Conservation (phyloP, 2,113 vertebrate species). For the Heterocephalus glaber region DNA sequence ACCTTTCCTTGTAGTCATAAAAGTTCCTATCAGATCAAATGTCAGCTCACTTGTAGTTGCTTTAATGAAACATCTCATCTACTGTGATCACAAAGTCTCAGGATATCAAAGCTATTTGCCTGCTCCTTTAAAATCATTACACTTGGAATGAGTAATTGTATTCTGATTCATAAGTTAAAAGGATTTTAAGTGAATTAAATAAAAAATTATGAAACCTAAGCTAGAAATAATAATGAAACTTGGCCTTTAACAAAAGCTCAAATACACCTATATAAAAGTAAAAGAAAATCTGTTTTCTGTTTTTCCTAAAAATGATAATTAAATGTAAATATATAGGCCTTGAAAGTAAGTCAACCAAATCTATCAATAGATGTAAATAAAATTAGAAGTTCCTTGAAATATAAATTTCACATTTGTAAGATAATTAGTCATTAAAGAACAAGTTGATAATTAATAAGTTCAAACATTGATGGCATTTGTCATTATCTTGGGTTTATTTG, state of each 20-base stretch:
- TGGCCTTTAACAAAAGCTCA: not conserved
- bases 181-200: not conserved
- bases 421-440: not conserved
- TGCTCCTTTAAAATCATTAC: not conserved
- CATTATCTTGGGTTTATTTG: not conserved
- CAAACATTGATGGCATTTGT: not conserved
- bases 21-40: not conserved
- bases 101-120: not conserved
- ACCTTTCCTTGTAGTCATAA: not conserved
- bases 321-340: not conserved
- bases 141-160: not conserved
- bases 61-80: not conserved
- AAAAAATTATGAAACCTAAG: not conserved
- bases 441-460: not conserved
- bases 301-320: conserved; percentile 29
- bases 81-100: not conserved
- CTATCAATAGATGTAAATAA: not conserved
- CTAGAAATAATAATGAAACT: not conserved
- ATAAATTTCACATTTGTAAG: not conserved
- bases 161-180: conserved; percentile 34
- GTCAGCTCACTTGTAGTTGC: not conserved
- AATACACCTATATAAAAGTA: not conserved
- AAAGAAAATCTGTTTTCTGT: not conserved
- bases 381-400: not conserved
- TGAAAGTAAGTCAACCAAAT: not conserved